A percentile compares a stretch with the other conserved stretches of the same genome.
These are phyloP conservation scores for Gopherus evgoodei DNA, from an alignment of 2,113 vertebrate species.

Conservation along the genomic window DNA sequence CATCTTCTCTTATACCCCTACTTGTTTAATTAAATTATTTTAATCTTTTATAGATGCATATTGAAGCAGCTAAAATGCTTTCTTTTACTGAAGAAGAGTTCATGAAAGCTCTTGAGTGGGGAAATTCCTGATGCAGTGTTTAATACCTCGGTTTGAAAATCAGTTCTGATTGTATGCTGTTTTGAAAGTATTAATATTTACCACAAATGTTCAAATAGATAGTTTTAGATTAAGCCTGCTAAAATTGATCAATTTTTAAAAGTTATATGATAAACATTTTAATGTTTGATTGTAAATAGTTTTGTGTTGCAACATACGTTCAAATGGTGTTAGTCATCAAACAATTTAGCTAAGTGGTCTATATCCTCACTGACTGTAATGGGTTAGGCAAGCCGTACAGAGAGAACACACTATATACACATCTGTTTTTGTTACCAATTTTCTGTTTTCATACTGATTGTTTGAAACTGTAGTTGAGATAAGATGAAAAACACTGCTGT, in stretches of 20 bases:
- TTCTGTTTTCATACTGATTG: background rate
- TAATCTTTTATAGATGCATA: constrained; percentile 88
- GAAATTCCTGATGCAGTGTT: constrained; percentile 72
- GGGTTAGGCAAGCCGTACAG: rapidly evolving
- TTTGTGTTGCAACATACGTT: background rate
- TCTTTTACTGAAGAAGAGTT: constrained; percentile 98
- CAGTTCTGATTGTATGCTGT: background rate
- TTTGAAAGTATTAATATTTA: background rate
- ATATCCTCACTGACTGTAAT: background rate
- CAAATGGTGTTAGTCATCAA: background rate
- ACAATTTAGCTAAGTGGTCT: background rate
- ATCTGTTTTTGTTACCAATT: background rate
- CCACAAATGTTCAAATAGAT: background rate
- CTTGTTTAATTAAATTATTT: background rate
- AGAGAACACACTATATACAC: background rate
- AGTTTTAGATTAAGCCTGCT: constrained; percentile 3
- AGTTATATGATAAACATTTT: background rate
- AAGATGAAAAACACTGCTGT: background rate
- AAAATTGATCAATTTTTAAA: background rate
- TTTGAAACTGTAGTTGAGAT: background rate
- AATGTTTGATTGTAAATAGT: background rate
- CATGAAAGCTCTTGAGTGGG: constrained; percentile 94
- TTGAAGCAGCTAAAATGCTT: constrained; percentile 95
- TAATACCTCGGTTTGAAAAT: background rate
- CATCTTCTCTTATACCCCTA: background rate